Percentiles rank a stretch among this genome's conserved stretches.
phyloP scores from a whole-genome alignment of 2,797 vertebrate species.

The Sebastiscus tertius region DNA sequence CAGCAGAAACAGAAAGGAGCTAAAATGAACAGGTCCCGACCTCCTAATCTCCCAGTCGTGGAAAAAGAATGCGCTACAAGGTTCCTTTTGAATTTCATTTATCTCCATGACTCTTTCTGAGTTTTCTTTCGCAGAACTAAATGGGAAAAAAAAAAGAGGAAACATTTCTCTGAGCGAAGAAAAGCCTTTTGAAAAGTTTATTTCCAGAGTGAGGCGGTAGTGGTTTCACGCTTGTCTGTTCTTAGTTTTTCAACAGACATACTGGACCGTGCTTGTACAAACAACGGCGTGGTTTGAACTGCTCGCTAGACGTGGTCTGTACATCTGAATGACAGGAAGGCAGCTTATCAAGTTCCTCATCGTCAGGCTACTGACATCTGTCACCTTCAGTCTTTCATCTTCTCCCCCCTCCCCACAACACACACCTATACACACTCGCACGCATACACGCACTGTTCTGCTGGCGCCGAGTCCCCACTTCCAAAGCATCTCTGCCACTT shows the following conservation, averaged over 20 bases:
- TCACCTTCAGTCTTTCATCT: constrained; percentile 71
- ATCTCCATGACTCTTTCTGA: constrained; percentile 32
- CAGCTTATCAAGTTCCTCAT: constrained; percentile 73
- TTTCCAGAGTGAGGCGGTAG: constrained; percentile 13
- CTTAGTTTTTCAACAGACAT: neutral
- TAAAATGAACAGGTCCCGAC: constrained; percentile 63
- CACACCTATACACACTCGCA: constrained; percentile 35
- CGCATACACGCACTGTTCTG: constrained; percentile 39
- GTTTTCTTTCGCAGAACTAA: constrained; percentile 25
- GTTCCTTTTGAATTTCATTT: constrained; percentile 43
- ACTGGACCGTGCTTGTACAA: constrained; percentile 45
- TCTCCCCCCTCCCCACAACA: constrained; percentile 13
- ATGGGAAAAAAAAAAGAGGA: constrained; percentile 11
- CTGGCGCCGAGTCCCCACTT: constrained; percentile 60
- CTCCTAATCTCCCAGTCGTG: constrained; percentile 48
- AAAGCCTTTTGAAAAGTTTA: constrained; percentile 32
- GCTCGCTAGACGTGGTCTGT: constrained; percentile 35
- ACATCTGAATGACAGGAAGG: constrained; percentile 65
- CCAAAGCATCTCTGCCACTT: constrained; percentile 79
- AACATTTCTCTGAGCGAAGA: constrained; percentile 14
- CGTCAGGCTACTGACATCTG: constrained; percentile 72
- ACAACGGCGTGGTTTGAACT: constrained; percentile 28
- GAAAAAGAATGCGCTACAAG: constrained; percentile 38
- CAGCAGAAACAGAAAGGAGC: constrained; percentile 58
- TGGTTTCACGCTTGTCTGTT: constrained; percentile 10